Evolutionary conservation across 2,888 invertebrate species (phyloP).

Genomic region (Agrotis segetum): DNA sequence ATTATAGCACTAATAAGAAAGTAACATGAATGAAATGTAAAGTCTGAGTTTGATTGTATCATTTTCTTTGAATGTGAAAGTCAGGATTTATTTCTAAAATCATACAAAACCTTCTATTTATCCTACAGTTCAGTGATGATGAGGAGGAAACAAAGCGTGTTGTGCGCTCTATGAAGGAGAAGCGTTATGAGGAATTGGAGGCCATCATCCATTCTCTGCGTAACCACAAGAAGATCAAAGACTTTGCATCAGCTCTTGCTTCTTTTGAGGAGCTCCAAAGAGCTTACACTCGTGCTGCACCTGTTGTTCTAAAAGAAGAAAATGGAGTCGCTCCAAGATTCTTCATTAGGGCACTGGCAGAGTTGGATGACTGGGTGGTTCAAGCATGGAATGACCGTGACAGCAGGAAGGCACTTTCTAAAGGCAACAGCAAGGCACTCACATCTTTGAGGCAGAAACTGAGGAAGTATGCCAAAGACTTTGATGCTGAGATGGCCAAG

Average conservation of each 20-base stretch:
- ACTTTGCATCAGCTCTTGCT: slow-evolving; percentile 98
- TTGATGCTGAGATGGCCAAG: slow-evolving; percentile 96
- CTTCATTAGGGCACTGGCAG: slow-evolving; percentile 91
- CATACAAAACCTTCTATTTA: neutral
- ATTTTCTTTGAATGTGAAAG: neutral
- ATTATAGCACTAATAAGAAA: too few species aligned
- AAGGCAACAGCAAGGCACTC: slow-evolving; percentile 98
- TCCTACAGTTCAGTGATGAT: slow-evolving; percentile 95
- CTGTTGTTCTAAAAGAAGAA: slow-evolving; percentile 98
- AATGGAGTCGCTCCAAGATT: slow-evolving; percentile 98
- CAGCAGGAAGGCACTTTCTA: slow-evolving; percentile 96
- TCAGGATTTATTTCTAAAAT: neutral
- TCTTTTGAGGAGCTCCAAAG: slow-evolving; percentile 98
- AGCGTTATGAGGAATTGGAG: slow-evolving; percentile 98
- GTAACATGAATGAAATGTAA: too few species aligned
- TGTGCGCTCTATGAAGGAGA: slow-evolving; percentile 99
- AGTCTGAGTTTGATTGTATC: neutral
- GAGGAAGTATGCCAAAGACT: slow-evolving; percentile 98
- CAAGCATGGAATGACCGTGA: slow-evolving; percentile 98
- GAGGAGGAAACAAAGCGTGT: slow-evolving; percentile 99
- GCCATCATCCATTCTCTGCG: slow-evolving; percentile 97
- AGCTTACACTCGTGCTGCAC: slow-evolving; percentile 97
- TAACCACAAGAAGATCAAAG: slow-evolving; percentile 99
- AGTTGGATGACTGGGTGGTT: slow-evolving; percentile 93
- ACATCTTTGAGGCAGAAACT: slow-evolving; percentile 98